These are phyloP conservation scores for Myrmophylax atrothorax DNA, from an alignment of 2,113 vertebrate species.

Conservation along the genomic window DNA sequence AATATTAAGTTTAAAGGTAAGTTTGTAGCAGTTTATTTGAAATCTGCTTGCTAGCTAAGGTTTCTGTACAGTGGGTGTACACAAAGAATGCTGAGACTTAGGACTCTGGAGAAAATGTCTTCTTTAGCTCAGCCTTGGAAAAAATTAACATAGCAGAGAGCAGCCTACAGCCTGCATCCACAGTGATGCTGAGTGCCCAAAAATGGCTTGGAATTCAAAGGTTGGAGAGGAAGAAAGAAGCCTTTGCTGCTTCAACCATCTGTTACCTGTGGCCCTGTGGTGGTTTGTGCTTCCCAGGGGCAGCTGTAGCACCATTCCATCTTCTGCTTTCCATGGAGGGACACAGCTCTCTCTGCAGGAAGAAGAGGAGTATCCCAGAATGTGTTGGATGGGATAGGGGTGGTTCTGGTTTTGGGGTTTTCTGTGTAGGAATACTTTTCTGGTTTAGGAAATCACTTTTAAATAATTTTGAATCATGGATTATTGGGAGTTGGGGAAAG, in stretches of 20 bases:
- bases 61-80: not conserved
- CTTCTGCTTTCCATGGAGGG: not conserved
- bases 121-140: not conserved
- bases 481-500: not conserved
- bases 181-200: not conserved
- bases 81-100: not conserved
- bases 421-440: not conserved
- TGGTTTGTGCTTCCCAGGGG: not conserved
- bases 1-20: not conserved
- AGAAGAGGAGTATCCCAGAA: not conserved
- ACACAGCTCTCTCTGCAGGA: not conserved
- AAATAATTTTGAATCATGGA: not conserved
- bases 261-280: not conserved
- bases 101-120: not conserved
- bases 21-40: not conserved
- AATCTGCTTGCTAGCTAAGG: not conserved
- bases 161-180: not conserved
- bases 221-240: not conserved
- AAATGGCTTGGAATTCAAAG: not conserved
- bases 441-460: not conserved
- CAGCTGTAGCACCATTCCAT: not conserved
- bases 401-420: not conserved
- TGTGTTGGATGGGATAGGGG: not conserved
- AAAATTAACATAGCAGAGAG: not conserved
- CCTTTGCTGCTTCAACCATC: not conserved